Base-by-base conservation (phyloP, 2,797 vertebrate genomes). In the Saxicola maurus region DNA sequence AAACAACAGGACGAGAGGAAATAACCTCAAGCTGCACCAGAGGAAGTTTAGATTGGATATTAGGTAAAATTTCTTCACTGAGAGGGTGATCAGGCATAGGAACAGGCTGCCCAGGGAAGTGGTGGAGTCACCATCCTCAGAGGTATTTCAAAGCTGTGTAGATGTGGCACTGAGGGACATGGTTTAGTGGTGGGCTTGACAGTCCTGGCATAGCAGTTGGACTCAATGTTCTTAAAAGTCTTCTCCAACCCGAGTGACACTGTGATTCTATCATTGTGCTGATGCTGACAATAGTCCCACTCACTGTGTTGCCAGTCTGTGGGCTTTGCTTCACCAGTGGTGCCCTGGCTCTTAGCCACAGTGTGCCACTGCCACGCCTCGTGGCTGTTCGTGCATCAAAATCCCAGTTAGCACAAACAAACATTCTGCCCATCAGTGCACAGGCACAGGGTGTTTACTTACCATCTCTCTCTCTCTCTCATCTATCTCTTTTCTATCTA, bases 341-440 rank as follows among this genome's bases (percentile, higher is more conserved):
- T 56, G 37, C 51, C 60, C 45, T 4, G 7, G 45, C 31, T 62
- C 31, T 23, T 17, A 10, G 7, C 2, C 1, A 13, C 0, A 0
- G 9, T 0, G 0, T 28, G 46, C 30, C 31, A 42, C 7, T 20
- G 21, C 56, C 28, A 10, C 0, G 0, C 57, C 7, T 2, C 1
- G 0, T 31, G 35, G 69, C 42, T 84, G 7, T n/a, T 18, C 0
- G 0, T 42, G 46, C 73, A 25, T 42, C 5, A 1, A 7, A 82
- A 78, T 60, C 46, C 30, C 68, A 60, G 51, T 56, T 4, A 3
- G 33, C 35, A 21, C 18, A n/a, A 53, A 71, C 66, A 86, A 91
- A 83, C 45, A 11, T 73, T 21, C 21, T 46, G 8, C 17, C 40
- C 20, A 1, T 56, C 20, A 43, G 15, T 48, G 27, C 42, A 27